Conservation (phyloP, 2,888 invertebrate genomes). For the Cryptus armator region DNA sequence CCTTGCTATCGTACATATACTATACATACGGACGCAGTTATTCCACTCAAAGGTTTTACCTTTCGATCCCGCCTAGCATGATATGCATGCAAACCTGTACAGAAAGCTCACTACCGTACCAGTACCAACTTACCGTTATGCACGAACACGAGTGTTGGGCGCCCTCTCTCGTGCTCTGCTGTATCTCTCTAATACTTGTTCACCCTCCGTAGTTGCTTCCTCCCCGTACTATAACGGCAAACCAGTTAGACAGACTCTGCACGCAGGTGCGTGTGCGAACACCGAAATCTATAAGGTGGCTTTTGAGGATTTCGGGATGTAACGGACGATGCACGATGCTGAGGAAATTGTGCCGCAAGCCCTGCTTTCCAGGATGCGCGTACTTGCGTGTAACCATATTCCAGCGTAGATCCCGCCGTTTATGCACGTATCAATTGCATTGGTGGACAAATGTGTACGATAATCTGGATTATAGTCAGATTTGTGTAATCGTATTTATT, state of each 20-base stretch:
- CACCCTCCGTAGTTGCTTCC: neutral
- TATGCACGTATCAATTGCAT: too few relatives aligned
- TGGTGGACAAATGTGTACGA: too few relatives aligned
- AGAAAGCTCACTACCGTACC: conserved; percentile 5
- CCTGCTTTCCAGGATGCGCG: neutral
- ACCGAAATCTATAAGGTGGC: neutral
- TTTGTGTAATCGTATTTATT: too few relatives aligned
- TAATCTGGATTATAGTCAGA: too few relatives aligned
- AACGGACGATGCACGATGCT: neutral
- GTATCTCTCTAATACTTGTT: neutral
- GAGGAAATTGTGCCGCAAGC: neutral
- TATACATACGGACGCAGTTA: conserved; percentile 76
- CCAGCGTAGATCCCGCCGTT: too few relatives aligned
- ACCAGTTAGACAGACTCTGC: neutral
- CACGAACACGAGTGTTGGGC: conserved; percentile 7
- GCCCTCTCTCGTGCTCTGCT: neutral
- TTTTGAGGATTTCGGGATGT: neutral
- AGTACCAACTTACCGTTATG: conserved; percentile 18
- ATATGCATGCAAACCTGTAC: conserved; percentile 39
- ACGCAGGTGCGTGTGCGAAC: neutral
- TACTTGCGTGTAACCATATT: neutral
- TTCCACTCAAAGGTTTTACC: conserved; percentile 79
- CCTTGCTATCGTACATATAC: conserved; percentile 47
- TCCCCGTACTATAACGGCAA: neutral
- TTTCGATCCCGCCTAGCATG: conserved; percentile 63